These are phyloP conservation scores for Micrasema longulum DNA, from an alignment of 1,140 invertebrate species.

Conservation along the genomic window DNA sequence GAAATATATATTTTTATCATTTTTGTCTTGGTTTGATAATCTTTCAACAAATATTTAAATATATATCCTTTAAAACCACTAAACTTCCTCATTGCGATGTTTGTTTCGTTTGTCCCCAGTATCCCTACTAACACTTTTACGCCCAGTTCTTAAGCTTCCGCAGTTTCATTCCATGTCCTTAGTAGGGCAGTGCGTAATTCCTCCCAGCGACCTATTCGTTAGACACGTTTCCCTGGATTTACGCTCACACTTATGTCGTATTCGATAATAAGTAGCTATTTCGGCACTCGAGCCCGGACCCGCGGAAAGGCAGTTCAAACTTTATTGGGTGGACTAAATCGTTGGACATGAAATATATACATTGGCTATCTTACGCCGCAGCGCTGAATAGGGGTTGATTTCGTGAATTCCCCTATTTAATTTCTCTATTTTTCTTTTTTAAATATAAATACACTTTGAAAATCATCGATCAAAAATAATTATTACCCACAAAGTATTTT, in stretches of 20 bases:
- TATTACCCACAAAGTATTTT: not conserved
- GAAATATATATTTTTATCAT: too few relatives aligned
- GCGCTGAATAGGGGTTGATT: slow-evolving; percentile 13
- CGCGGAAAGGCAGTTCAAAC: slow-evolving; percentile 31
- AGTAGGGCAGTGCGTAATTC: slow-evolving; percentile 26
- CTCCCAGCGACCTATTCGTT: slow-evolving; percentile 16
- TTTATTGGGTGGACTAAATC: slow-evolving; percentile 42
- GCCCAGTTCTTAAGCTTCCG: slow-evolving; percentile 3
- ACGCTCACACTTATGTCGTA: slow-evolving; percentile 36
- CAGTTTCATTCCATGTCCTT: slow-evolving; percentile 29
- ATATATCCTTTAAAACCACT: too few relatives aligned
- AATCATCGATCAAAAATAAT: not conserved
- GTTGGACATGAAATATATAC: slow-evolving; percentile 21
- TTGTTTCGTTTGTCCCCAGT: too few relatives aligned
- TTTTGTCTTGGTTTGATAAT: too few relatives aligned
- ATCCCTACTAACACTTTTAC: not conserved
- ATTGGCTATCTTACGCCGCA: not conserved
- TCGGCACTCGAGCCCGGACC: slow-evolving; percentile 25
- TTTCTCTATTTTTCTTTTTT: slow-evolving; percentile 17
- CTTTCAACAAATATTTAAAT: too few relatives aligned
- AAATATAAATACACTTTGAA: not conserved
- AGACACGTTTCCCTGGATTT: slow-evolving; percentile 32
- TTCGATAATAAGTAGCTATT: slow-evolving; percentile 40
- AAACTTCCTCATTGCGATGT: too few relatives aligned
- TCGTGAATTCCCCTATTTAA: slow-evolving; percentile 8